These are phyloP conservation scores for Heteronetta atricapilla DNA, from an alignment of 2,113 vertebrate species.

Conservation along the genomic window DNA sequence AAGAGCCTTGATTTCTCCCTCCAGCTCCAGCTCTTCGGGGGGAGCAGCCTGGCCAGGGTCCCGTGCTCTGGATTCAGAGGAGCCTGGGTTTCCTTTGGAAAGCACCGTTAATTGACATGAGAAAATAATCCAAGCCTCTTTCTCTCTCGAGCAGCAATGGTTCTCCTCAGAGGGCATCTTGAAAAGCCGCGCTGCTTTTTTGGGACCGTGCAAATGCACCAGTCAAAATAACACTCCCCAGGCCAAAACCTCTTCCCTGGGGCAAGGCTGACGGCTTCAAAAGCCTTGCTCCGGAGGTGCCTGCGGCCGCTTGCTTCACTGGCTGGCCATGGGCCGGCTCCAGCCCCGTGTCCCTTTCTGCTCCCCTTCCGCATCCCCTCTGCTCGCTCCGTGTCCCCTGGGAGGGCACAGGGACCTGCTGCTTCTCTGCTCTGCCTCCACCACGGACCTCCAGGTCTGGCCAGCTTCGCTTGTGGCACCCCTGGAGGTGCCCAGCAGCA, in stretches of 20 bases:
- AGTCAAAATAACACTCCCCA: background rate
- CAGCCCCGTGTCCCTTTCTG: background rate
- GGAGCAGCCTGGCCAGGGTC: conserved; percentile 14
- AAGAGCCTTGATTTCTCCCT: conserved; percentile 44
- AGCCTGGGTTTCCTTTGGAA: conserved; percentile 54
- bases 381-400: fast-evolving
- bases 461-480: background rate
- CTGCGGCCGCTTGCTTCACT: background rate
- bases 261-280: conserved; percentile 9
- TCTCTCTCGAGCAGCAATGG: conserved; percentile 22
- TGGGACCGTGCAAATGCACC: background rate
- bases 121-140: conserved; percentile 55
- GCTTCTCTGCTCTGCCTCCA: background rate
- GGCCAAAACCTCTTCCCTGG: conserved; percentile 19
- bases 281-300: background rate
- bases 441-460: too few relatives aligned
- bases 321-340: background rate
- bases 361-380: background rate
- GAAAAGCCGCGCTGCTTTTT: background rate
- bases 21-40: background rate
- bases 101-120: conserved; percentile 46
- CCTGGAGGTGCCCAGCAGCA: fast-evolving
- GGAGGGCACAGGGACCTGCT: background rate
- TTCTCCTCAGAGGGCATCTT: background rate
- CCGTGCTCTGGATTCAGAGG: background rate